Evolutionary conservation across 1,140 invertebrate species (phyloP), one percentile per base, ranked within the genome.

Genomic region (Venturia canescens): DNA sequence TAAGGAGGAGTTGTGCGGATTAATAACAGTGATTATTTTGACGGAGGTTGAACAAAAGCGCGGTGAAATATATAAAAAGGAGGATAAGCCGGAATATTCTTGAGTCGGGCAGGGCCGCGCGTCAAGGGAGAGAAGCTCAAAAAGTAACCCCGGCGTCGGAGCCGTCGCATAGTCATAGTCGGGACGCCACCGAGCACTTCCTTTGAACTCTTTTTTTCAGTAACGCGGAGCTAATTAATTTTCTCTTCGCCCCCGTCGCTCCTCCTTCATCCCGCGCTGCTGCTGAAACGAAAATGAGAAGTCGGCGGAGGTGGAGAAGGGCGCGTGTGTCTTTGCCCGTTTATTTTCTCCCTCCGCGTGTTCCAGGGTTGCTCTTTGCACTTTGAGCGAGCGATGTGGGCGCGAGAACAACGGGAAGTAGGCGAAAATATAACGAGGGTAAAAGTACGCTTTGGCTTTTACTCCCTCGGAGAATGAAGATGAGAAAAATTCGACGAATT

Each of bases 141-240:
- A 79, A 78, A 80, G 83, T 82, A 82, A 81, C 81, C 79, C 75
- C 81, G 70, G 75, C 67, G 82, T 85, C 80, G 85, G 82, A 83
- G 70, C 70, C 70, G 79, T 72, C 79, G 80, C 75, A 69, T 70
- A 85, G 81, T 86, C 82, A 80, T 57, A 82, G 80, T 84, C 63
- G 29, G 63, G 27, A 23, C 21, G 44, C 38, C 38, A 38, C 31
- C 23, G 23, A 67, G 66, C 83, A 87, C 85, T 88, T 86, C 86
- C 88, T 89, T 88, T 89, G 88, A 89, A 88, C 88, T 85, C 48
- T 87, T 86, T 80, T 84, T 87, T 87, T 86, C 82, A 83, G 83
- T 76, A 86, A 87, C 84, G 84, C 83, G 81, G 80, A 85, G 84
- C 86, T 88, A 89, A 89, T 89, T 89, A 89, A 89, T 88, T 89